A percentile compares a stretch with the other conserved stretches of the same genome.
Conservation (phyloP, 1,140 invertebrate species). For the Achroia grisella region DNA sequence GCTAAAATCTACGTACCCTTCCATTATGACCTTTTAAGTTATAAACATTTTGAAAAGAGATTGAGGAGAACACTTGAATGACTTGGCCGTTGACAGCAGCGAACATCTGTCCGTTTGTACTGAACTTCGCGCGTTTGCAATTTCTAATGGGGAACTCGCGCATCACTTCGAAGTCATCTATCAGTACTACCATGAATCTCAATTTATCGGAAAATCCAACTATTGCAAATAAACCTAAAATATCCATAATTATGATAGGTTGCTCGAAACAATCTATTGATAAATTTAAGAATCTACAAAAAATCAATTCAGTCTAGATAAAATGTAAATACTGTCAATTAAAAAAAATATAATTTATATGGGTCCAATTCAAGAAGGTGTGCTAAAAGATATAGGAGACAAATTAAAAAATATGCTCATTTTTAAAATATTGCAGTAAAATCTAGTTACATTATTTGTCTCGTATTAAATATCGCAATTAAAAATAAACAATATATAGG, state of each 20-base stretch:
- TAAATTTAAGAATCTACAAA: no score
- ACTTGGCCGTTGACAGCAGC: conserved; percentile 85
- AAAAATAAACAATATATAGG: no score
- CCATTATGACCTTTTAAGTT: conserved; percentile 88
- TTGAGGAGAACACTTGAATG: conserved; percentile 85
- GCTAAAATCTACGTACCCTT: conserved; percentile 75
- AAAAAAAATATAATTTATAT: no score
- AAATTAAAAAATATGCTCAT: no score
- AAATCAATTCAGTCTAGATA: no score
- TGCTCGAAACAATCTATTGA: no score
- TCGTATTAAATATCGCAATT: no score
- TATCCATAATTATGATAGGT: not conserved
- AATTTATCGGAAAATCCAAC: conserved; percentile 94
- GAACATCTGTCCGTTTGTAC: conserved; percentile 87
- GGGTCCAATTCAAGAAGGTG: no score
- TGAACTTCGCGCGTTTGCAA: conserved; percentile 82
- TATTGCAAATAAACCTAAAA: conserved; percentile 85
- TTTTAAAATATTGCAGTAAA: no score
- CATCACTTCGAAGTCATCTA: conserved; percentile 88
- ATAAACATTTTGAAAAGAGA: conserved; percentile 81
- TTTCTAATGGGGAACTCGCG: conserved; percentile 84
- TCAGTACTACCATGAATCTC: conserved; percentile 87
- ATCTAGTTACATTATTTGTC: no score
- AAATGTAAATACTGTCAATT: no score
- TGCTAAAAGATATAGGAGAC: no score